Evolutionary conservation across 2,797 vertebrate species (phyloP).

Genomic region (Sparus aurata): DNA sequence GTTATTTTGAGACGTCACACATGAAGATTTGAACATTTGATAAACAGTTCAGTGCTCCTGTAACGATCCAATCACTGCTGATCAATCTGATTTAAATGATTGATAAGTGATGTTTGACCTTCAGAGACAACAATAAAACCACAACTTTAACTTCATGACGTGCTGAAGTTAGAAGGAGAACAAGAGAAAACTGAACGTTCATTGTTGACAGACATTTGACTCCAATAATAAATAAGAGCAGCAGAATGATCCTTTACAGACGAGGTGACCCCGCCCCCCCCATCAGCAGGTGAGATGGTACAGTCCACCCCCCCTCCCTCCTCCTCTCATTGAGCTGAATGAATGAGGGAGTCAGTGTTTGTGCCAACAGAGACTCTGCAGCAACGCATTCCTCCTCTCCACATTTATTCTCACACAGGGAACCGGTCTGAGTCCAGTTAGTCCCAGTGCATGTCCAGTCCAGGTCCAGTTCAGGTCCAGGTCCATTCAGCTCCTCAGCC

Average conservation of each 20-base stretch:
- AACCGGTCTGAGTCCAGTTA: not conserved
- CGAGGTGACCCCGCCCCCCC: not conserved
- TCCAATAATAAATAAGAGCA: not conserved
- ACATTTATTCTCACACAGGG: constrained; percentile 3
- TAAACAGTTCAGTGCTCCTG: too few species aligned
- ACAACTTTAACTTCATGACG: too few species aligned
- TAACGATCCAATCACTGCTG: too few species aligned
- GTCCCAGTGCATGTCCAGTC: not conserved
- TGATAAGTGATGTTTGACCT: too few species aligned
- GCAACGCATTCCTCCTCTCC: constrained; percentile 57
- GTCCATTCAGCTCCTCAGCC: not conserved
- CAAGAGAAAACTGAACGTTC: too few species aligned
- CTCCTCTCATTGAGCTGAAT: constrained; percentile 59
- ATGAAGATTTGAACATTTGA: too few species aligned
- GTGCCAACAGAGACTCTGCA: constrained; percentile 37
- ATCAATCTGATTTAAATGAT: too few species aligned
- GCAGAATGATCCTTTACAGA: not conserved
- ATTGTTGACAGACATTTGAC: not conserved
- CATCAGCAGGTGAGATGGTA: constrained; percentile 32
- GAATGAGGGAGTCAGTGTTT: constrained; percentile 63
- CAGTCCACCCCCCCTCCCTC: constrained; percentile 11
- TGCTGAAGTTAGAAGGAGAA: too few species aligned
- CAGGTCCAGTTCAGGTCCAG: not conserved
- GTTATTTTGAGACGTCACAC: too few species aligned
- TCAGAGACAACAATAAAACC: too few species aligned